Evolutionary conservation across 2,797 vertebrate species (phyloP), one percentile per base, ranked within the genome.

Genomic region (Pseudomugil gertrudae): DNA sequence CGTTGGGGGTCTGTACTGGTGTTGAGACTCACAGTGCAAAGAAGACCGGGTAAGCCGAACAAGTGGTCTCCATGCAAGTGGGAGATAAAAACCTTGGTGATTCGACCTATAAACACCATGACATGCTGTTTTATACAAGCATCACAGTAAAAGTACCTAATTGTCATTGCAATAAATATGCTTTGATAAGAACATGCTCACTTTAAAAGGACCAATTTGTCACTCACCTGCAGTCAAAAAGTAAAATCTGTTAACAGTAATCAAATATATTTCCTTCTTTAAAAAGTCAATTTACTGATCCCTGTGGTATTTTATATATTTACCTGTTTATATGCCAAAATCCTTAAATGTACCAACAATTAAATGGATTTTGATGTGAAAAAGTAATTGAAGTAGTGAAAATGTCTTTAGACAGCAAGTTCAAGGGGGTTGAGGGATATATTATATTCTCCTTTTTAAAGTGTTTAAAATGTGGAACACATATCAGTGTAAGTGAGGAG

Each of bases 61-160:
- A 99, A 52, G 85, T 99, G 97, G 71, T 98, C 97, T 0, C 97
- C 96, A 3, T 99, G 97, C 14, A 98, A 89, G 63, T 98, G 97
- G 1, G 96, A 96, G 59, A 99, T 96, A 87, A 98, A 99, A 58
- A 98, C 94, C 89, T 98, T 99, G 72, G 94, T 94, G 58, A 99
- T 96, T 69, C 90, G 94, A 61, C 96, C 97, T 98, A 84, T 36
- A 36, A 1, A 26, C 38, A 68, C 66, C 74, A 54, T 21, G 51
- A 3, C 1, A 33, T n/a, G 1, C 0, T 53, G 11, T 24, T 51
- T 38, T n/a, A 43, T 8, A 63, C 13, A 24, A 6, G 15, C 4
- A 24, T 15, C 15, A 15, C 9, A 10, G 24, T 4, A 10, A 19
- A 43, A 2, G 27, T 45, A 35, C 33, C 33, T 35, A 11, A 10